phyloP scores from a whole-genome alignment of 2,113 vertebrate genomes.

The Phalacrocorax carbo region DNA sequence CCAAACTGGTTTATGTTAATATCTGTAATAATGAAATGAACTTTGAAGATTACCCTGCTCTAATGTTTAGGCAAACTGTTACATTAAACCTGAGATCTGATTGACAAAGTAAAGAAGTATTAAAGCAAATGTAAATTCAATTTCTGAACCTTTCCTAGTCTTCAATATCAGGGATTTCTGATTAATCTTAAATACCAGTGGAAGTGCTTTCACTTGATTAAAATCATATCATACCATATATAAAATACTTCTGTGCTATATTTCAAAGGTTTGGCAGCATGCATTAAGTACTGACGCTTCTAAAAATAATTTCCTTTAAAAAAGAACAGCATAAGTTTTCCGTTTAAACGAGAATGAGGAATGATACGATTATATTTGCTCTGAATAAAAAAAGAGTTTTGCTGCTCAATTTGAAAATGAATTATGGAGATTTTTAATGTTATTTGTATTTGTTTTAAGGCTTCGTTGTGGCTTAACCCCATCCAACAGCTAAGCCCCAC shows the following conservation, averaged over 20 bases:
- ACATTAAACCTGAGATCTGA: background rate
- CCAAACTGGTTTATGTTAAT: background rate
- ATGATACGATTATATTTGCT: background rate
- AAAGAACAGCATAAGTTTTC: background rate
- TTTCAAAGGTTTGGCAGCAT: background rate
- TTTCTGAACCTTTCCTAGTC: background rate
- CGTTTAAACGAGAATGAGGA: background rate
- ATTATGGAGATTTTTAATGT: background rate
- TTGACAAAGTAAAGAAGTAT: background rate
- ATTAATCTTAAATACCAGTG: background rate
- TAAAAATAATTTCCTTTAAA: background rate
- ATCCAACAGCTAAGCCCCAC: background rate
- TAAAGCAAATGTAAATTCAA: background rate
- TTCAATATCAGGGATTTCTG: background rate
- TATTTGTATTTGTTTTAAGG: constrained; percentile 2
- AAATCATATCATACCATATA: background rate
- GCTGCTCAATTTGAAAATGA: background rate
- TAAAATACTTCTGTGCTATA: background rate
- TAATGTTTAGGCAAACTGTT: background rate
- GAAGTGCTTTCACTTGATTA: background rate
- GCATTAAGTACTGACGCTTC: background rate
- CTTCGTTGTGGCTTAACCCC: background rate
- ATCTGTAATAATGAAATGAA: background rate
- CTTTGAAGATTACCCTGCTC: background rate
- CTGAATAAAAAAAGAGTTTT: background rate